Evolutionary conservation across 2,888 invertebrate species (phyloP).

Genomic region (Phania funesta): DNA sequence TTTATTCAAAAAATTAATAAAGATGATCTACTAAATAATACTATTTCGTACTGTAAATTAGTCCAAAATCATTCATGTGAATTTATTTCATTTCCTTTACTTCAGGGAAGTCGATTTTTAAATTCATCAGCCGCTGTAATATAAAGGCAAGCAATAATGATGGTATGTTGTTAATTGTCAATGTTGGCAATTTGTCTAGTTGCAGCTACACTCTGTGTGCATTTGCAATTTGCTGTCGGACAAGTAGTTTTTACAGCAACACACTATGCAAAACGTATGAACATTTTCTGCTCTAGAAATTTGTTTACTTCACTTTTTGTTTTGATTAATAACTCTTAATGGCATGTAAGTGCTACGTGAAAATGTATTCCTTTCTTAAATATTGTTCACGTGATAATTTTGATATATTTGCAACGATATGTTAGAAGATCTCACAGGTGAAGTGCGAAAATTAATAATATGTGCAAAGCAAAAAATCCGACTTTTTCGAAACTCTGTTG

Average conservation of each 20-base stretch:
- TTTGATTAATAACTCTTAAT: slow-evolving; percentile 60
- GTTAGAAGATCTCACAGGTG: slow-evolving; percentile 42
- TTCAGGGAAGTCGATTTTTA: slow-evolving; percentile 39
- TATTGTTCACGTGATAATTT: slow-evolving; percentile 14
- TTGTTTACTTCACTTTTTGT: slow-evolving; percentile 15
- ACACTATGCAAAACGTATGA: not conserved
- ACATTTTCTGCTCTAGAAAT: slow-evolving; percentile 31
- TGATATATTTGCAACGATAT: slow-evolving; percentile 61
- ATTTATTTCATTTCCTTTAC: too few species aligned
- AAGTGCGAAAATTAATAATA: slow-evolving; percentile 61
- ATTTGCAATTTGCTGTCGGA: not conserved
- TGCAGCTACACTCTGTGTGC: not conserved
- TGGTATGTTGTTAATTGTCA: slow-evolving; percentile 33
- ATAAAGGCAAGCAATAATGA: not conserved
- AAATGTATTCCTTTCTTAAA: slow-evolving; percentile 13
- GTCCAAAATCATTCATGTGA: not conserved
- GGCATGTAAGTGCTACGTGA: slow-evolving; percentile 52
- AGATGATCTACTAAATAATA: not conserved
- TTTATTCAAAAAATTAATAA: slow-evolving; percentile 3
- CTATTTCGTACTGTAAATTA: not conserved
- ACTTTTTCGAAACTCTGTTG: too few species aligned
- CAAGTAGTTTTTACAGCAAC: slow-evolving; percentile 37
- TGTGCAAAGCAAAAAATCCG: not conserved
- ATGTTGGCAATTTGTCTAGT: slow-evolving; percentile 47
- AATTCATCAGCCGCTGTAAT: slow-evolving; percentile 10